Evolutionary conservation across 1,140 invertebrate genomes (phyloP).

Genomic region (Pemphigus obesinymphae): DNA sequence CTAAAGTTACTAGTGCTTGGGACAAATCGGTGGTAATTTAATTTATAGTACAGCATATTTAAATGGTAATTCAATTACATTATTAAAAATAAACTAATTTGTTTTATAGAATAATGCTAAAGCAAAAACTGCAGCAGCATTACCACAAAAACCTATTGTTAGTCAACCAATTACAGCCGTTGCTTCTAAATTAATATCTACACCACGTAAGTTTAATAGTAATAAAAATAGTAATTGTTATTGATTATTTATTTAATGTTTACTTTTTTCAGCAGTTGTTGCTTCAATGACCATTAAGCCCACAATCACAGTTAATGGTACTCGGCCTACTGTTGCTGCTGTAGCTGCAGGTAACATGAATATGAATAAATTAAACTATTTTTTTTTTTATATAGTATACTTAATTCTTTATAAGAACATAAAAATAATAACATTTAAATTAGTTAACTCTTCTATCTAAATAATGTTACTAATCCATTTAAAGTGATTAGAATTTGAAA

Average conservation of each 20-base stretch:
- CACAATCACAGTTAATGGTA: conserved; percentile 18
- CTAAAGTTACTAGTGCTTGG: conserved; percentile 57
- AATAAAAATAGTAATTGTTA: neutral
- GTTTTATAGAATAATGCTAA: conserved; percentile 44
- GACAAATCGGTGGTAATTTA: conserved; percentile 55
- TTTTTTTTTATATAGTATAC: too few relatives aligned
- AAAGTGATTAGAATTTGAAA: too few relatives aligned
- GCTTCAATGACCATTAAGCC: conserved; percentile 34
- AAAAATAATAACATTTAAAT: too few relatives aligned
- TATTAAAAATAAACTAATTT: neutral
- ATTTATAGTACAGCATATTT: neutral
- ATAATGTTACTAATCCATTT: too few relatives aligned
- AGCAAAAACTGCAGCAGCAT: conserved; percentile 42
- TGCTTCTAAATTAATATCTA: neutral
- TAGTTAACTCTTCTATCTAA: neutral
- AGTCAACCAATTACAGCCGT: neutral
- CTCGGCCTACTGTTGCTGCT: conserved; percentile 26
- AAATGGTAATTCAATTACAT: neutral
- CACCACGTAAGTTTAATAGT: neutral
- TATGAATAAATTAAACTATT: neutral
- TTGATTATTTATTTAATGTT: neutral
- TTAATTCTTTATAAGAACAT: too few relatives aligned
- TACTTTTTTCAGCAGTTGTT: neutral
- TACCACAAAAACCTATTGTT: conserved; percentile 19
- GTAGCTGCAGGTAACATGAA: conserved; percentile 27